Base-by-base conservation (phyloP, 2,797 vertebrate genomes). In the Ceryle rudis region DNA sequence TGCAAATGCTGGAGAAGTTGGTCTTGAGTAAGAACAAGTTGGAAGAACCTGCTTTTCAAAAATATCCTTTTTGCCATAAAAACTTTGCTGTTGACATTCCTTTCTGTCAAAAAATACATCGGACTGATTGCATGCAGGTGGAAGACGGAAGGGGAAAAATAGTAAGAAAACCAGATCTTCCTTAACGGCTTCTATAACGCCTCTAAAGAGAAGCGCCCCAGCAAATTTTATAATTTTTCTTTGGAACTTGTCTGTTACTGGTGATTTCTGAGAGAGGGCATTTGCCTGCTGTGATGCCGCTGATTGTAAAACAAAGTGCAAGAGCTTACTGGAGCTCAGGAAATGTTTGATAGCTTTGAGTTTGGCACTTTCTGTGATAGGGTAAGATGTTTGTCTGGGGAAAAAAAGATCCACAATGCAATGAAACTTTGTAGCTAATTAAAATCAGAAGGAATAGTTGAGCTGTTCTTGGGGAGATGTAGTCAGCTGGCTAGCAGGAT, bases 391-490 rank as follows among this genome's bases (percentile, higher is more conserved):
- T 90, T 83, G 41, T 88, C 82, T 81, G 42, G 82, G 73, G 9
- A 16, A 28, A 51, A 51, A 58, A 88, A 62, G 74, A 85, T 86
- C 61, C 42, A 61, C 74, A 75, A 82, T 81, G 52, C 39, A 3
- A 44, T 91, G 58, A 95, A 96, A 18, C 28, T 35, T 91, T 93
- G 52, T 91, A 64, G 35, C 91, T 93, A 95, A 91, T 93, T 88
- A 81, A 96, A 94, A 96, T 95, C 64, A 93, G 86, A 72, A 93
- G 73, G 61, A 86, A 65, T 95, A 71, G 79, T 90, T 78, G 87
- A 93, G 58, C 84, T 42, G 5, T 91, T 96, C 49, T 49, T 69
- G 75, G 46, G 57, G 39, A 91, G 62, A 52, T 69, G 25, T 65
- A 81, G 61, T 94, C 74, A 86, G 66, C 81, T 94, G 60, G 61